These are phyloP conservation scores for Scrobipalpa costella DNA, from an alignment of 2,888 invertebrate genomes.

Conservation along the genomic window DNA sequence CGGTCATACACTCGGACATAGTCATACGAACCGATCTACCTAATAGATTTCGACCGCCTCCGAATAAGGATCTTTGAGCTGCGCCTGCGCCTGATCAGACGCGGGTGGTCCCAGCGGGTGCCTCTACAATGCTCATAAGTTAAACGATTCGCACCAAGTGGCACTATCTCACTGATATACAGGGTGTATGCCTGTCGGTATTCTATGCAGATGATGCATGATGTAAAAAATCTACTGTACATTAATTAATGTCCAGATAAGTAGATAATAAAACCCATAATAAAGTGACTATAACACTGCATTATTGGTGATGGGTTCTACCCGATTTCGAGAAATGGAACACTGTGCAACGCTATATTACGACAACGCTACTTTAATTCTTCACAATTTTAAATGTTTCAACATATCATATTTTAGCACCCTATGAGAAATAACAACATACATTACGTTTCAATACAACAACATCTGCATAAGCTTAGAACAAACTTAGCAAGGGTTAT, in stretches of 20 bases:
- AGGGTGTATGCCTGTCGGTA: too few relatives aligned
- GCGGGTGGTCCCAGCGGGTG: constrained; percentile 78
- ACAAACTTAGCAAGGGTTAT: neutral
- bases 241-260: too few relatives aligned
- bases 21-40: too few relatives aligned
- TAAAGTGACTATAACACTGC: too few relatives aligned
- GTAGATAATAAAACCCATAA: too few relatives aligned
- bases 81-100: constrained; percentile 40
- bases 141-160: constrained; percentile 66
- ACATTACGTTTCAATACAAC: neutral
- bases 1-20: too few relatives aligned
- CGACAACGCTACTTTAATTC: too few relatives aligned
- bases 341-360: too few relatives aligned
- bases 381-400: neutral
- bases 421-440: neutral
- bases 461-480: neutral
- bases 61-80: neutral
- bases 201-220: too few relatives aligned
- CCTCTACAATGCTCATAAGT: constrained; percentile 71
- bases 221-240: too few relatives aligned
- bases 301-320: too few relatives aligned
- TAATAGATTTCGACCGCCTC: neutral
- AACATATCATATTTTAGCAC: neutral
- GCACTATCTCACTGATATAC: neutral
- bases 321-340: too few relatives aligned